Base-by-base conservation (phyloP, 1,140 invertebrate species). In the Drosophila ficusphila region DNA sequence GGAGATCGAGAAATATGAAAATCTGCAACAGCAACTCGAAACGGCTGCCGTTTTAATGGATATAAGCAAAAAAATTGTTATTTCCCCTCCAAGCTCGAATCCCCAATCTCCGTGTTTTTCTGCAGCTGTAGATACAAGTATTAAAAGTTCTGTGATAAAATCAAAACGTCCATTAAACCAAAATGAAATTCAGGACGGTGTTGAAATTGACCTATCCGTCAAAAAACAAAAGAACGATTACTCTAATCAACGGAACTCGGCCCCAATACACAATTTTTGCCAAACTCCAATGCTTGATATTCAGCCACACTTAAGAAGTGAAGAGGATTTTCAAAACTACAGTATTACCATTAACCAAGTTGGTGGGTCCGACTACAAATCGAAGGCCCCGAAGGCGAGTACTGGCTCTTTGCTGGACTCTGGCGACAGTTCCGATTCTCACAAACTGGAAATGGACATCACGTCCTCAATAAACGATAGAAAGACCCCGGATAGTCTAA, bases 401-500 rank as follows among this genome's bases (percentile, higher is more conserved):
- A 51, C 61, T 47, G 41, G 51, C 25, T 74, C 76, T 33, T 42
- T 74, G 44, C 51, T 71, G 21, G 89, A 83, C 31, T 82, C 86
- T 16, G 83, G 90, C 16, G 90, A 90, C 39, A 91, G 90, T 36
- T 90, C 79, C 19, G 90, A 91, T 54, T 89, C 89, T 53, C 76
- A 89, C 61, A 90, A 86, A 57, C 92, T 93, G 41, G 85, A 89
- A 57, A 88, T 88, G 82, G 82, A 88, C 49, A 88, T 88, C 8
- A 54, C 69, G 39, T 82, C 74, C 16, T 48, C 72, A 7, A 62
- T 92, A 5, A 85, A 74, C 33, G 89, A 90, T 27, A 73, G 81
- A 23, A 86, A 81, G 49, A 77, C 93, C 3, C 92, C 93, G 4
- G 93, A 93, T 41, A 93, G 93, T 57, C 92, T 93, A 58, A 93